Base-by-base conservation (phyloP, 1,140 invertebrate species). In the Dendrolimus punctatus region DNA sequence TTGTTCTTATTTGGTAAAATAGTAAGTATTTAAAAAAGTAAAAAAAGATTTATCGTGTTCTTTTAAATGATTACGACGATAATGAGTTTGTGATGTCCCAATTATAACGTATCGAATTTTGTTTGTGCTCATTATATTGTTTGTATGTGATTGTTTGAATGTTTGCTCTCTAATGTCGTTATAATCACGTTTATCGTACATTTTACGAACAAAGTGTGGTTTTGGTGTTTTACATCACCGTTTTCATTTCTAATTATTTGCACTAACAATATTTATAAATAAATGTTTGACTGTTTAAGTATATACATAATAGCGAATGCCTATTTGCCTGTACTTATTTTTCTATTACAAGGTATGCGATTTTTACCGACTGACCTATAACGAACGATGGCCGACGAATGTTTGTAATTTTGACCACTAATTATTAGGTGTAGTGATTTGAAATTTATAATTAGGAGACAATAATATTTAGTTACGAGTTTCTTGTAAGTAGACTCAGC, bases 181-280 rank as follows among this genome's bases (percentile, higher is more conserved):
- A 42, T 42, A 23, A 23, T 23, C 23, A 23, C 23, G 23, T 23
- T 23, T 23, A 43, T 39, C 50, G 39, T 46, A 46, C 42, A 49
- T 55, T 57, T 51, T 51, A 57, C 40, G 49, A 51, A 51, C 46
- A 57, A 57, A 57, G 49, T 57, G 55, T 57, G 49, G 51, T 51
- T 41, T 47, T 23, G 46, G 45, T 36, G 39, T 10, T 40, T 40
- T 5, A 40, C 47, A 46, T 53, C 44, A 53, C 41, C 7, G 5
- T 39, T 6, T 49, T n/a, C 41, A n/a, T 46, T 53, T 46, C 44
- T 41, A 8, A 39, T 53, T 53, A 52, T 52, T 37, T 40, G 40
- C 36, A 37, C 4, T 7, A 8, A 51, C 43, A 41, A 6, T 36
- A 7, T 40, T 42, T 42, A 46, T 51, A 51, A 48, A 23, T 23